Base-by-base conservation (phyloP, 2,888 invertebrate genomes). In the Melikaiella ostensackeni region DNA sequence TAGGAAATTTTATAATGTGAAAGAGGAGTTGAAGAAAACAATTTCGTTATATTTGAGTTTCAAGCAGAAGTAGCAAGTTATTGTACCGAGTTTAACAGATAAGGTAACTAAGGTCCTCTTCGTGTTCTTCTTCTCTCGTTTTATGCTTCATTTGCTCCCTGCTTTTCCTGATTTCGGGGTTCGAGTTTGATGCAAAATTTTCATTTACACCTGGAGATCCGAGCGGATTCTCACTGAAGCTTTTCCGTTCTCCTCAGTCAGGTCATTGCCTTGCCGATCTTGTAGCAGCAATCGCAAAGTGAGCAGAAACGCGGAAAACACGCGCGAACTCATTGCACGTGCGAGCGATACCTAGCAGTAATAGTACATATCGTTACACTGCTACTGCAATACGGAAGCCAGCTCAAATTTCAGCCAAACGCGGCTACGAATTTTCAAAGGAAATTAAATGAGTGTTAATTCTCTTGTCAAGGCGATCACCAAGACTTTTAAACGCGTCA, bases 301-400 rank as follows among this genome's bases (percentile, higher is more conserved):
- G 79, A 81, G 82, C 81, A 87, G 85, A 88, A 86, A 86, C 86
- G 84, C 85, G 85, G 84, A 85, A 84, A 86, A 85, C 83, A 84
- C 80, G 83, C 79, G 79, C 85, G 81, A 85, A 85, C 84, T 82
- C 87, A 80, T 80, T 83, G 85, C 87, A 86, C 86, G 87, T 87
- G 88, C 87, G 86, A 80, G 83, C 83, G 81, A 81, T 83, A 81
- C 81, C 79, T 80, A 75, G 75, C 77, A 77, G 80, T 76, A 35
- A 77, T 79, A 77, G 79, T 76, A 80, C 77, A 80, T 80, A 80
- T 77, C 80, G 80, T 80, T 80, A 81, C 80, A 66, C 46, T 30
- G 79, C 80, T 80, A 78, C 82, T 82, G 78, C 80, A 79, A 82
- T 80, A 78, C 82, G 82, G 82, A 82, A 80, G 78, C 80, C 42